Conservation (phyloP, 2,113 vertebrate species). For the Phalacrocorax aristotelis region DNA sequence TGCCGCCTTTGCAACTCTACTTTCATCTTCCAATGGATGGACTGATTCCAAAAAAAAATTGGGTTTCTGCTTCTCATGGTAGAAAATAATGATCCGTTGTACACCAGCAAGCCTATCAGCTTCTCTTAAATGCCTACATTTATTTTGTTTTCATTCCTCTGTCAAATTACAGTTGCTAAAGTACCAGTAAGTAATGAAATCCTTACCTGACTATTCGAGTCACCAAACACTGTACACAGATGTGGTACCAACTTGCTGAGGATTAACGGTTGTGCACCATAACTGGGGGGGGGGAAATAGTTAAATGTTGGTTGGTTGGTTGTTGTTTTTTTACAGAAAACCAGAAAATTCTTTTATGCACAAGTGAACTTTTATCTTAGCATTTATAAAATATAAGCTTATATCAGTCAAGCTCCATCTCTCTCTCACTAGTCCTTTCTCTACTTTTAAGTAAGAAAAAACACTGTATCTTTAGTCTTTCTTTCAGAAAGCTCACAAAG, state of each 20-base stretch:
- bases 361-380: background rate
- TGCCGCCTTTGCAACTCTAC: background rate
- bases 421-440: background rate
- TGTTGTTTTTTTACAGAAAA: background rate
- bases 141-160: background rate
- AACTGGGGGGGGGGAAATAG: conserved; percentile 65
- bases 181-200: background rate
- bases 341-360: background rate
- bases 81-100: background rate
- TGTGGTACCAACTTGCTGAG: conserved; percentile 93
- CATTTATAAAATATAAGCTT: background rate
- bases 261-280: conserved; percentile 82
- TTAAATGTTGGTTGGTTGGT: no score
- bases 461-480: background rate
- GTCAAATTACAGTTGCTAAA: background rate
- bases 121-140: background rate
- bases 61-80: background rate
- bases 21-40: background rate
- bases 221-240: conserved; percentile 86
- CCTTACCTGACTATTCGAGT: conserved; percentile 93
- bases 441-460: background rate
- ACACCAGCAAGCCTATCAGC: background rate
- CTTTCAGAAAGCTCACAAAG: background rate
- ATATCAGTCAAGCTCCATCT: background rate
- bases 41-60: background rate